Conservation (phyloP, 2,113 vertebrate genomes). For the Clarias magur region DNA sequence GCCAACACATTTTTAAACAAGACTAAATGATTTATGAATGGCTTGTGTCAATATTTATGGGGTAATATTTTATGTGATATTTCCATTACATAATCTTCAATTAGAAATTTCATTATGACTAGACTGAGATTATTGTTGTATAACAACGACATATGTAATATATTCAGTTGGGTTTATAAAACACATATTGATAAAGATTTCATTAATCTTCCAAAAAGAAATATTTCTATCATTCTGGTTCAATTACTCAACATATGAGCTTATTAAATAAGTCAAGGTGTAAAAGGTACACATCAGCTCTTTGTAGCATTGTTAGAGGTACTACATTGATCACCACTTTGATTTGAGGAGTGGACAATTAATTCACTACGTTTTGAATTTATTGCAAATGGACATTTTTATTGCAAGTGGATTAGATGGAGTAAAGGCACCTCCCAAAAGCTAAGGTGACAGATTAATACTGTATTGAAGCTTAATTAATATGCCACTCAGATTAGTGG, state of each 20-base stretch:
- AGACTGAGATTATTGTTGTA: not conserved
- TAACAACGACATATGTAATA: not conserved
- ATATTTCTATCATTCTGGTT: not conserved
- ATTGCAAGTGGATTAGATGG: not conserved
- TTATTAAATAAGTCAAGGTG: slow-evolving; percentile 3
- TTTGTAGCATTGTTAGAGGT: not conserved
- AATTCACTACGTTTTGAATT: not conserved
- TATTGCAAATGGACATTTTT: not conserved
- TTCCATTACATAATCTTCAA: not conserved
- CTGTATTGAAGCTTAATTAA: not conserved
- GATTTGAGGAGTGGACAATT: not conserved
- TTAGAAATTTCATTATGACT: not conserved
- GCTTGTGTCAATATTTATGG: not conserved
- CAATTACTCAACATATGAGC: not conserved
- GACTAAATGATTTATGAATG: not conserved
- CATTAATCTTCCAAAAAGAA: not conserved
- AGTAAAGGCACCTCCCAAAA: not conserved
- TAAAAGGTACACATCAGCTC: not conserved
- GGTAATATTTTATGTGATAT: not conserved
- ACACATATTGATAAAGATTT: not conserved
- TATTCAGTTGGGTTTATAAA: not conserved
- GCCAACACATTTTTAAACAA: not conserved
- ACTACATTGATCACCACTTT: not conserved
- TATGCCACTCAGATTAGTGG: not conserved
- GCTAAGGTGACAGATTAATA: not conserved